Percentiles rank a stretch among this genome's conserved stretches.
Conservation (phyloP, 2,113 vertebrate species). For the Haplochromis vanheusdeni region DNA sequence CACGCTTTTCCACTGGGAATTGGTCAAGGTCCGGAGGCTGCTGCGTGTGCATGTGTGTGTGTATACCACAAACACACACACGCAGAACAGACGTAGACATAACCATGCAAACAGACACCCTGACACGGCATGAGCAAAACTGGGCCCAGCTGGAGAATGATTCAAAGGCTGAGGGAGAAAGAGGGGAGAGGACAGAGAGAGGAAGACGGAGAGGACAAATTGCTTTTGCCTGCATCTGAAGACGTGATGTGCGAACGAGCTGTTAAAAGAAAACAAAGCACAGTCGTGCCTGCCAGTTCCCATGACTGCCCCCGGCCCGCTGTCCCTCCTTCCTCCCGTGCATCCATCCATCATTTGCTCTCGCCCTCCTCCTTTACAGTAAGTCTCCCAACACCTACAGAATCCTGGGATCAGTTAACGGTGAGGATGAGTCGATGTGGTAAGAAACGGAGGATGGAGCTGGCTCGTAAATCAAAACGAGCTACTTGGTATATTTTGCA, state of each 20-base stretch:
- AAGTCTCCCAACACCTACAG: conserved; percentile 66
- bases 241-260: conserved; percentile 71
- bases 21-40: conserved; percentile 73
- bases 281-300: conserved; percentile 65
- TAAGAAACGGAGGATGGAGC: not conserved
- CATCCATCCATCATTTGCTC: conserved; percentile 45
- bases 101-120: conserved; percentile 53
- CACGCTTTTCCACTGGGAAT: conserved; percentile 75
- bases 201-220: conserved; percentile 64
- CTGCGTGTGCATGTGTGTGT: conserved; percentile 28
- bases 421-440: conserved; percentile 3
- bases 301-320: conserved; percentile 46
- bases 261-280: conserved; percentile 72
- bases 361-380: conserved; percentile 50
- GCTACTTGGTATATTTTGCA: not conserved
- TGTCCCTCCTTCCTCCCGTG: conserved; percentile 25
- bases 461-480: not conserved
- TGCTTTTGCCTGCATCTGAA: conserved; percentile 64
- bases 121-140: conserved; percentile 66
- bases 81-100: conserved; percentile 41
- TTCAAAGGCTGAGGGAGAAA: conserved; percentile 61
- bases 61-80: not conserved
- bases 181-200: conserved; percentile 45
- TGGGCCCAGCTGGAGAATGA: conserved; percentile 73
- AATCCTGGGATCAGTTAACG: conserved; percentile 52